Evolutionary conservation across 2,888 invertebrate species (phyloP), one percentile per base, ranked within the genome.

Genomic region (Protophormia terraenovae): DNA sequence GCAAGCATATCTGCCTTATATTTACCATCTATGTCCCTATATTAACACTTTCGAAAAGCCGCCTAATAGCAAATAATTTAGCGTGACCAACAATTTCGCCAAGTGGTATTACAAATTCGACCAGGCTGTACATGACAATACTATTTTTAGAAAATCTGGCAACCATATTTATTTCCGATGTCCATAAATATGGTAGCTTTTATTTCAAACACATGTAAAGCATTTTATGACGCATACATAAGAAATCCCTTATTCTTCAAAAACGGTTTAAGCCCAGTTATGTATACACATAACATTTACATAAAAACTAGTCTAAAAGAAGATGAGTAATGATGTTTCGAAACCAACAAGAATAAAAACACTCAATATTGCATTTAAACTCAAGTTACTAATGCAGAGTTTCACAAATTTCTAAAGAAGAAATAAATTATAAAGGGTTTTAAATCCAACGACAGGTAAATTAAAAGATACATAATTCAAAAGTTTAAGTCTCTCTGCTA

Each of bases 401-500:
- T 53, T 32, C 62, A 50, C 72, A 80, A 80, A 41, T 53, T 16
- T 35, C 38, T 45, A 22, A 24, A 6, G 10, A 35, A n/a, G 22
- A 32, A 45, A 14, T 2, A n/a, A 8, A 16, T 32, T 6, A 35
- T 27, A 24, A 32, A 3, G 16, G 1, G 32, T 53, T 29, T 22
- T 38, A 58, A 71, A 47, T 32, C 22, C 24, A 38, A 38, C 22
- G n/a, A 35, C 12, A 22, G 60, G 58, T 32, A 60, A 47, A 16
- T 29, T 1, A 27, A n/a, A 55, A 45, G 53, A 16, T 27, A 35
- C n/a, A 3, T 7, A 12, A 5, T 6, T 10, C 0, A 22, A 32
- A 41, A 16, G 60, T 76, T 84, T 84, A 53, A 66, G 76, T 4
- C 66, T 50, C 67, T n/a, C 84, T 85, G 81, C 6, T n/a, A 29